A percentile compares a stretch with the other conserved stretches of the same genome.
These are phyloP conservation scores for Caracal caracal DNA, from an alignment of 2,113 vertebrate genomes.

Conservation along the genomic window DNA sequence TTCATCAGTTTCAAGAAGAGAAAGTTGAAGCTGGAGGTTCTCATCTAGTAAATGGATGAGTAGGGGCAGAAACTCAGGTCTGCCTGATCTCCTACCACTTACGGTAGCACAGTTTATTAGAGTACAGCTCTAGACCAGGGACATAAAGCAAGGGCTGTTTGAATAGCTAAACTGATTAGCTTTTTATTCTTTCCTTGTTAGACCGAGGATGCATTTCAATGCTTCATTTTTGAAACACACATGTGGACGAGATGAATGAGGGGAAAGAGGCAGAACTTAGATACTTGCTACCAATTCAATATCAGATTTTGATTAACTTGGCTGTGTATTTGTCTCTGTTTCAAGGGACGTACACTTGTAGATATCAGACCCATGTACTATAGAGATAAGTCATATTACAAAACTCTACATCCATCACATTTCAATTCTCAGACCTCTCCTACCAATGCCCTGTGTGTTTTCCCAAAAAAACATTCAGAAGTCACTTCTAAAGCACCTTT, in stretches of 20 bases:
- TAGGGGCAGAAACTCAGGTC: background rate
- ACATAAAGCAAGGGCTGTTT: background rate
- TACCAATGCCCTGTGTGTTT: background rate
- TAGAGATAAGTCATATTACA: background rate
- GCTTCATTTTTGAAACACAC: background rate
- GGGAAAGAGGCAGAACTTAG: background rate
- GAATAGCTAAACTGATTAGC: background rate
- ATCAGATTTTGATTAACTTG: background rate
- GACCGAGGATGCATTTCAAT: background rate
- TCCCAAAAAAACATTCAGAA: conserved; percentile 7
- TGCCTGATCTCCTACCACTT: background rate
- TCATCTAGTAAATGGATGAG: background rate
- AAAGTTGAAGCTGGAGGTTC: background rate
- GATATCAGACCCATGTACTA: background rate
- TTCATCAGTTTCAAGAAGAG: background rate
- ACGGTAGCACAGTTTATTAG: background rate
- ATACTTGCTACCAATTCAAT: background rate
- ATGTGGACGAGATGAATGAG: background rate
- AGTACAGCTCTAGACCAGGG: background rate
- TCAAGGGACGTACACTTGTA: background rate
- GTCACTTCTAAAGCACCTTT: background rate
- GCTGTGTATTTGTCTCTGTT: background rate
- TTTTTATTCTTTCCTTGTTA: background rate
- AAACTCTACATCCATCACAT: background rate
- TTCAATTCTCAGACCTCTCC: background rate